Evolutionary conservation across 2,888 invertebrate genomes (phyloP), one percentile per base, ranked within the genome.

Genomic region (Phengaris alcon): DNA sequence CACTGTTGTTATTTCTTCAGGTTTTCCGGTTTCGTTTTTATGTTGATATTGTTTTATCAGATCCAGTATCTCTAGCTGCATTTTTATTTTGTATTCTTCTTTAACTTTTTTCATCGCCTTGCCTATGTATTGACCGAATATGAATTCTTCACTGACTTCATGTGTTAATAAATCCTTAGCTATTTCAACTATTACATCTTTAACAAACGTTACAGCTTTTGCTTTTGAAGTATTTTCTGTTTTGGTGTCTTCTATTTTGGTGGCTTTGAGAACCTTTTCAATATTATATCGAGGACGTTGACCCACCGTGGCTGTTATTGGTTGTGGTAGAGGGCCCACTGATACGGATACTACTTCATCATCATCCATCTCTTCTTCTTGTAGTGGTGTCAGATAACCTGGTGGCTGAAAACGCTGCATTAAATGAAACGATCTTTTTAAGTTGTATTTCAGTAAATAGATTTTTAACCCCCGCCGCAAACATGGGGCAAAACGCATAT

Each of bases 321-420:
- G 88, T 15, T 90, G 80, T 0, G 90, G 87, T 0, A 92, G 90
- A 4, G 93, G 93, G 0, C 91, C 91, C 0, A 93, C 88, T 2
- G 92, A 93, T 2, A 93, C 91, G 9, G 93, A 93, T 0, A 93
- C 85, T 0, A 91, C 87, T 80, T 92, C 92, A 9, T 91, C 91
- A 52, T 90, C 91, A 75, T 90, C 92, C 76, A 91, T 90, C 54
- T 93, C 93, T 6, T 93, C 93, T 77, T 90, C 91, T 78, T 87
- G 85, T 0, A 93, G 82, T 0, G 93, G 91, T 9, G 84, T 85
- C 0, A 93, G 82, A 73, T 91, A 87, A 2, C 91, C 93, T 57
- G 92, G 87, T 1, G 90, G 90, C 92, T 93, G 83, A 4, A 84
- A 83, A 75, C 5, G 3, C 48, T 6, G 1, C 6, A 48, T 48